Conservation (phyloP, 2,888 invertebrate genomes). For the Netelia fuscicornis region DNA sequence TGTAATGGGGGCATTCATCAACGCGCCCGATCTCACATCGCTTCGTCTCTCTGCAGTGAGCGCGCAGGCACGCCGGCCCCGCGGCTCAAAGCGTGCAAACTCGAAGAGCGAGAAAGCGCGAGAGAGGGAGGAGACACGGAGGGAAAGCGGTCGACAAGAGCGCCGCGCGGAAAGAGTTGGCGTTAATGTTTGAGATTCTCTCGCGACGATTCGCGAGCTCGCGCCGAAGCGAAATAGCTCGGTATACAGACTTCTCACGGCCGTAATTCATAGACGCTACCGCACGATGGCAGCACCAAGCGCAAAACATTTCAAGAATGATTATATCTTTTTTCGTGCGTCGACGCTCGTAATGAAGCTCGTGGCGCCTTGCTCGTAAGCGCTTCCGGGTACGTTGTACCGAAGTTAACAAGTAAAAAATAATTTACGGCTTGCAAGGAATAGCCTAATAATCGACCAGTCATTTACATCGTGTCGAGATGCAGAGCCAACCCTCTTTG, state of each 20-base stretch:
- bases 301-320: constrained; percentile 52
- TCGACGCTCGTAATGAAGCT: neutral
- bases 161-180: constrained; percentile 63
- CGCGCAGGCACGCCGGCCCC: constrained; percentile 11
- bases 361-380: constrained; percentile 9
- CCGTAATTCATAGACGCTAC: constrained; percentile 27
- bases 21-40: constrained; percentile 82
- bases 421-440: neutral
- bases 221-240: constrained; percentile 12
- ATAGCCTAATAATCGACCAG: constrained; percentile 13
- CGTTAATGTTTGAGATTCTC: constrained; percentile 81
- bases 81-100: constrained; percentile 47
- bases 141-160: constrained; percentile 30
- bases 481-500: too few relatives aligned
- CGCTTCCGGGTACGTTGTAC: constrained; percentile 16
- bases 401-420: neutral
- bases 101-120: constrained; percentile 14
- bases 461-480: neutral
- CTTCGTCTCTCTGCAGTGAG: constrained; percentile 69
- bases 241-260: neutral
- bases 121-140: neutral
- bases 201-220: constrained; percentile 78
- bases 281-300: constrained; percentile 23
- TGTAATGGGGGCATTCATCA: constrained; percentile 84
- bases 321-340: constrained; percentile 46